Conservation (phyloP, 2,113 vertebrate genomes). For the Phoenicopterus ruber region DNA sequence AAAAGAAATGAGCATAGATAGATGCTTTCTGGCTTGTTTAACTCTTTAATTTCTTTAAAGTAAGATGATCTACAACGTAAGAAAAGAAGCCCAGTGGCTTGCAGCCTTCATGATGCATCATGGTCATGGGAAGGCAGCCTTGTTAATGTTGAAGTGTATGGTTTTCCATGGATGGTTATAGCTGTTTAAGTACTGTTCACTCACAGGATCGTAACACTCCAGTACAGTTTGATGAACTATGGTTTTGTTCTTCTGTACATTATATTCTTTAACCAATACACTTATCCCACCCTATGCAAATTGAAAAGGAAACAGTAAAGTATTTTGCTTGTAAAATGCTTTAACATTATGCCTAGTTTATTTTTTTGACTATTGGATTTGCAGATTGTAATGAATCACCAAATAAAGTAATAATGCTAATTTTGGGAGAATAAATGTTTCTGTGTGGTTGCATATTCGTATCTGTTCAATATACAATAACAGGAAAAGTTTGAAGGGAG, state of each 20-base stretch:
- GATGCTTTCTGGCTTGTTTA: slow-evolving; percentile 42
- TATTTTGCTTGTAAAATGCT: slow-evolving; percentile 80
- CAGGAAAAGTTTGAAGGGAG: not conserved
- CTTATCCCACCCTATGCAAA: slow-evolving; percentile 63
- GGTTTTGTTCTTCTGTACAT: slow-evolving; percentile 69
- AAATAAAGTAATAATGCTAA: slow-evolving; percentile 75
- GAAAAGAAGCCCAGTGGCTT: not conserved
- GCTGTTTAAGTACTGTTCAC: not conserved
- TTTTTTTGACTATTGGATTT: slow-evolving; percentile 71
- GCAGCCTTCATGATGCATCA: not conserved
- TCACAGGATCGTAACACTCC: slow-evolving; percentile 24
- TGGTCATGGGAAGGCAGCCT: not conserved
- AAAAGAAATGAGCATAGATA: slow-evolving; percentile 11
- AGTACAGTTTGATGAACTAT: slow-evolving; percentile 60
- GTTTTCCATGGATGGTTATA: slow-evolving; percentile 15
- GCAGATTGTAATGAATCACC: slow-evolving; percentile 72
- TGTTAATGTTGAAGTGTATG: slow-evolving; percentile 41
- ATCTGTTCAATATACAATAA: not conserved
- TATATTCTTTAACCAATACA: slow-evolving; percentile 68
- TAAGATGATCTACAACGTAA: not conserved
- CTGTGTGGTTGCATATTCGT: not conserved
- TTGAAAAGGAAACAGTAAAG: slow-evolving; percentile 67
- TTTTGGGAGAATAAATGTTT: slow-evolving; percentile 57
- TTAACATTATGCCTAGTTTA: slow-evolving; percentile 69
- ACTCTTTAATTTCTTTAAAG: slow-evolving; percentile 46